Evolutionary conservation across 2,113 vertebrate genomes (phyloP), one percentile per base, ranked within the genome.

Genomic region (Synodontis membranacea): DNA sequence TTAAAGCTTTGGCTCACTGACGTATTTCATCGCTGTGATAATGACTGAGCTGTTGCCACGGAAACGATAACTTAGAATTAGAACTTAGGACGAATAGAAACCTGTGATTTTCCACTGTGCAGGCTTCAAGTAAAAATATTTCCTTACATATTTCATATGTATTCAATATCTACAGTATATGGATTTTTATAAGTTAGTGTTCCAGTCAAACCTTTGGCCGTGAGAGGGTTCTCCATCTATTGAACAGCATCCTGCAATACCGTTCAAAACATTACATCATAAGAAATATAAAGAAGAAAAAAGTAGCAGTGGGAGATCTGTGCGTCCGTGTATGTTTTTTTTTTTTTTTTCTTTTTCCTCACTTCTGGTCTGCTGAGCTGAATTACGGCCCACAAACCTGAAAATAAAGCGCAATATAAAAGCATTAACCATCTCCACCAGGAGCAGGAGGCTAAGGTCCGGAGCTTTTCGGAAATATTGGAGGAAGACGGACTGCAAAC

Each of bases 401-500:
- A 68, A 70, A 31, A 72, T 5, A 84, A 56, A 72, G 5, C 31
- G 1, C 11, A 31, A 83, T 78, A 83, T 78, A 28, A 78, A 66
- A 34, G 42, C 74, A 64, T 50, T 25, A 78, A 64, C 34, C 4
- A 11, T 34, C 56, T 4, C 25, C n/a, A 4, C 23, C 37, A 10
- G 54, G 34, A 14, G 3, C 52, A 39, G 62, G 46, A 54, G 28
- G 46, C 39, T 46, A 23, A 85, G 78, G 72, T 46, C 62, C 64
- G 8, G 44, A 82, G 62, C 48, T 46, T 44, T 85, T 23, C 31
- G 9, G 7, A 56, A 76, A 60, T 42, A 74, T 42, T 56, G 25
- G 39, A 85, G 74, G 44, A 79, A 79, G 58, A 66, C 64, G 56
- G 42, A 50, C 54, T 28, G 44, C 74, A 79, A 37, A 79, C 39